Percentiles rank a stretch among this genome's conserved stretches.
phyloP scores from a whole-genome alignment of 2,888 invertebrate genomes.

The Calameuta idolon region DNA sequence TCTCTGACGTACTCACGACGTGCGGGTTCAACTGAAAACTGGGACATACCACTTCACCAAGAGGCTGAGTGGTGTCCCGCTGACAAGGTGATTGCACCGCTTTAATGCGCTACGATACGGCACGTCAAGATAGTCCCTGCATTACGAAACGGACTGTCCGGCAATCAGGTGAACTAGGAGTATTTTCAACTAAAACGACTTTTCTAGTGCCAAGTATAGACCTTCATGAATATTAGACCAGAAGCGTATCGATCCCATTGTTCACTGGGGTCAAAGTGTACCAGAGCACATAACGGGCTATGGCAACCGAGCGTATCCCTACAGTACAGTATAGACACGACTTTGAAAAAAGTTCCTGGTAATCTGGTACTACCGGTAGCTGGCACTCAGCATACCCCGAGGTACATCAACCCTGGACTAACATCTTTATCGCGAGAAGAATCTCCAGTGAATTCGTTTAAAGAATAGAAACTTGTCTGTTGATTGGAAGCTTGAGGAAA shows the following conservation, averaged over 20 bases:
- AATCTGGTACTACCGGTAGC: background rate
- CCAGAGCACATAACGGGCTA: background rate
- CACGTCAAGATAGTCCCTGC: background rate
- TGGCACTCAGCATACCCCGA: background rate
- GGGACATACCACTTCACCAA: slow-evolving; percentile 3
- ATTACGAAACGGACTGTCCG: background rate
- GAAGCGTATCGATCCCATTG: background rate
- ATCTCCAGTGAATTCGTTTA: background rate
- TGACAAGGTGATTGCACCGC: slow-evolving; percentile 10
- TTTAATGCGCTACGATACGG: slow-evolving; percentile 2
- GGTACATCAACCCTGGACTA: background rate
- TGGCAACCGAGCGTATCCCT: background rate
- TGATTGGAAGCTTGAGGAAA: background rate
- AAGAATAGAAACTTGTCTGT: background rate
- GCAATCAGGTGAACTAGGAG: background rate
- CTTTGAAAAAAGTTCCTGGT: background rate
- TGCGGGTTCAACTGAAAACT: slow-evolving; percentile 8
- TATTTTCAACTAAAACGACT: background rate
- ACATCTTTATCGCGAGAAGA: background rate
- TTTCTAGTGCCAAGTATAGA: background rate
- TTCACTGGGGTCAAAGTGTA: background rate
- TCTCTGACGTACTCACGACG: background rate
- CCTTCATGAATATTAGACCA: background rate
- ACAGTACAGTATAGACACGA: background rate
- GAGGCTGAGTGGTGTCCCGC: slow-evolving; percentile 6